Evolutionary conservation across 2,113 vertebrate genomes (phyloP).

Genomic region (Hypanus sabinus): DNA sequence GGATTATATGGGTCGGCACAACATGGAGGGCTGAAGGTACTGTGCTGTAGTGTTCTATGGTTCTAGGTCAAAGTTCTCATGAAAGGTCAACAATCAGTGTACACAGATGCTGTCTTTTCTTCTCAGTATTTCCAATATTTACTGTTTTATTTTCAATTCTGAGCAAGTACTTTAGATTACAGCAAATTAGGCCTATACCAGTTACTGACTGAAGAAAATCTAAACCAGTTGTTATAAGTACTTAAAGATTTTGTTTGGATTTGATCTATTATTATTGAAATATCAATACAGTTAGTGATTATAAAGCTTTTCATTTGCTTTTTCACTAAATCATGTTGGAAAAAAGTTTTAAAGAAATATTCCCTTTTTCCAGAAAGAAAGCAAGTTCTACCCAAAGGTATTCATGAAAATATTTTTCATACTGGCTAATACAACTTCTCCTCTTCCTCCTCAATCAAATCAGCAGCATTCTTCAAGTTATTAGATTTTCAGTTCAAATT

Average conservation of each 20-base stretch:
- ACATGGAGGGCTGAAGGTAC: too few species aligned
- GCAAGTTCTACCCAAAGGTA: not conserved
- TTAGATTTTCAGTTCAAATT: slow-evolving; percentile 16
- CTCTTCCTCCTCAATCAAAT: not conserved
- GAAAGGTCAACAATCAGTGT: too few species aligned
- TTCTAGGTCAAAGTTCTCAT: too few species aligned
- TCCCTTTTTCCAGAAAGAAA: not conserved
- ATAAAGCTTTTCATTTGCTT: not conserved
- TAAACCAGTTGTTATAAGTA: not conserved
- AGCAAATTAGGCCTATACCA: not conserved
- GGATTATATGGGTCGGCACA: too few species aligned
- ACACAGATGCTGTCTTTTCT: too few species aligned
- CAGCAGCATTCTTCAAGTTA: not conserved
- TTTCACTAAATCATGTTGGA: not conserved
- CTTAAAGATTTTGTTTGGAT: not conserved
- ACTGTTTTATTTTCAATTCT: too few species aligned
- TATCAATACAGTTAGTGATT: not conserved
- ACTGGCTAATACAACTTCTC: not conserved
- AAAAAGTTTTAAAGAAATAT: not conserved
- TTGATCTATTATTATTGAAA: not conserved
- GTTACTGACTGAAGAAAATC: not conserved
- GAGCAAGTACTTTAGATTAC: not conserved
- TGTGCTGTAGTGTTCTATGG: too few species aligned
- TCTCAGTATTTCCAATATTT: too few species aligned
- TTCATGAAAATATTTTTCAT: not conserved